Evolutionary conservation across 2,113 vertebrate genomes (phyloP).

Genomic region (Pomatostomus ruficeps): DNA sequence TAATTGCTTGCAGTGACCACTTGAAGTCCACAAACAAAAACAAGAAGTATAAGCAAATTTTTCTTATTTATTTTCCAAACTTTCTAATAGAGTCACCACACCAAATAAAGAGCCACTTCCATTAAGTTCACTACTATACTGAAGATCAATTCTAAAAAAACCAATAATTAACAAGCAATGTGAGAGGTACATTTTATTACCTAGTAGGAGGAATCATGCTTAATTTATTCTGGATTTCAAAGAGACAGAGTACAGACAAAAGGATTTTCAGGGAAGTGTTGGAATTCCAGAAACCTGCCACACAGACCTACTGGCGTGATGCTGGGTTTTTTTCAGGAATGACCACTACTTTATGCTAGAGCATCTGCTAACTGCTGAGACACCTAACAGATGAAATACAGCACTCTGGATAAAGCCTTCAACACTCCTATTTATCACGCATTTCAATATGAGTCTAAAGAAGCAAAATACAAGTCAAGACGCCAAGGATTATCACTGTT

Average conservation of each 20-base stretch:
- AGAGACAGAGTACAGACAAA: neutral
- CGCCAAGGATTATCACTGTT: neutral
- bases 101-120: neutral
- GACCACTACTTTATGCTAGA: neutral
- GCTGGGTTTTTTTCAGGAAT: neutral
- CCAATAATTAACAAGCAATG: neutral
- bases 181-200: neutral
- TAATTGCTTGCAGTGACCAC: neutral
- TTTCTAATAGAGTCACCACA: neutral
- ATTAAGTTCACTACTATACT: neutral
- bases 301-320: fast-evolving
- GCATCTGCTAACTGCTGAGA: neutral
- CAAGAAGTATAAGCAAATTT: neutral
- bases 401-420: neutral
- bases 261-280: neutral
- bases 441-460: neutral
- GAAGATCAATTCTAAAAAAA: neutral
- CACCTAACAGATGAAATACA: neutral
- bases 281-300: neutral
- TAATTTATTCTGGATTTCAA: neutral
- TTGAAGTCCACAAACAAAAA: neutral
- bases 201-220: neutral
- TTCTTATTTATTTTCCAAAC: neutral
- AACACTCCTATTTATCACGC: neutral
- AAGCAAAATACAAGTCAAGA: neutral